Conservation (phyloP, 2,113 vertebrate species). For the Isurus oxyrinchus region DNA sequence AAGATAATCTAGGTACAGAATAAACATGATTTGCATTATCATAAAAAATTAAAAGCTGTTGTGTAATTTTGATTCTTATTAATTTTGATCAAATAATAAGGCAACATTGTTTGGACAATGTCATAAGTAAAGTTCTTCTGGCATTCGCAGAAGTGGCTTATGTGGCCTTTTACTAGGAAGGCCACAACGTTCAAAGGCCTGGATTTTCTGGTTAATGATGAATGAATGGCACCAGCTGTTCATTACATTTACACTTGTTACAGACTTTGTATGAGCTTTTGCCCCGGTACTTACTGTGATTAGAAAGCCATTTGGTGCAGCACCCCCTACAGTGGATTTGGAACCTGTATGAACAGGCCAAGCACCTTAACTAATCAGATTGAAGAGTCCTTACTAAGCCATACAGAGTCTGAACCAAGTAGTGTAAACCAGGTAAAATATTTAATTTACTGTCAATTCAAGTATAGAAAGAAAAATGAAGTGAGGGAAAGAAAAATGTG, state of each 20-base stretch:
- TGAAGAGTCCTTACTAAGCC: not conserved
- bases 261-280: not conserved
- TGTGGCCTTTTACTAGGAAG: not conserved
- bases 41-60: not conserved
- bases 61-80: not conserved
- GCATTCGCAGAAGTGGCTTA: not conserved
- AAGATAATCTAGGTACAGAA: not conserved
- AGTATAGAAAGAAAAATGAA: not conserved
- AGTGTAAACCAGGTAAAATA: not conserved
- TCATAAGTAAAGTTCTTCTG: not conserved
- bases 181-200: not conserved
- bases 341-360: not conserved
- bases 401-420: not conserved
- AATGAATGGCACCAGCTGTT: not conserved
- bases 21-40: not conserved
- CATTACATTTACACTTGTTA: not conserved
- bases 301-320: not conserved
- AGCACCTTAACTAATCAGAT: not conserved
- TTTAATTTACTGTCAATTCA: not conserved
- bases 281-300: not conserved
- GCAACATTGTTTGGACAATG: not conserved
- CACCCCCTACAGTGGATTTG: not conserved
- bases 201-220: not conserved
- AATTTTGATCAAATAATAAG: not conserved
- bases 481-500: not conserved